A percentile compares a stretch with the other conserved stretches of the same genome.
Evolutionary conservation across 2,113 vertebrate species (phyloP).

Genomic region (Piprites chloris): DNA sequence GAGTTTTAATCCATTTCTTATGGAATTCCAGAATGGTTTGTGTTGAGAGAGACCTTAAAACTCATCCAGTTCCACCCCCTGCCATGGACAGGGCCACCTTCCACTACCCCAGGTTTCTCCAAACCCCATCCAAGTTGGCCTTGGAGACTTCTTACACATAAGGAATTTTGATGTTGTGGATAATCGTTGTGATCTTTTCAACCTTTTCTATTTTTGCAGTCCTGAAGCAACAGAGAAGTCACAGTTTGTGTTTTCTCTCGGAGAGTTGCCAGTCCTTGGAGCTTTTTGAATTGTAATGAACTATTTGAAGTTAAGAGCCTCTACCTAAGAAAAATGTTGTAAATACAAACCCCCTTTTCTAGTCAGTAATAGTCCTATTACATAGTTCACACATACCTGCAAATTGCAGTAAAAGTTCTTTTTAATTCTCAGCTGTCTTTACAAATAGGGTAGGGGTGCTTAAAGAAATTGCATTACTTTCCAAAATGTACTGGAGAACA

Average conservation of each 20-base stretch:
- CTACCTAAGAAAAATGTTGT: not conserved
- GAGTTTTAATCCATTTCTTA: not conserved
- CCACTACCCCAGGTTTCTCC: not conserved
- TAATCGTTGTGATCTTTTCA: not conserved
- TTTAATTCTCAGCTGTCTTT: not conserved
- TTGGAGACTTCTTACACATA: not conserved
- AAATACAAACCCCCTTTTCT: not conserved
- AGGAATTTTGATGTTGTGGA: not conserved
- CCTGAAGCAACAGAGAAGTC: not conserved
- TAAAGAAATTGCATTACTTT: not conserved
- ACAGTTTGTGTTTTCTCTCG: not conserved
- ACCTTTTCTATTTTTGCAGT: not conserved
- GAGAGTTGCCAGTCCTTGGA: not conserved
- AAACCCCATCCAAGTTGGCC: not conserved
- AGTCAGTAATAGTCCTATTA: too few relatives aligned
- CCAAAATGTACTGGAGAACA: not conserved
- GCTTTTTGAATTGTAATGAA: not conserved
- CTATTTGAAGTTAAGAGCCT: not conserved
- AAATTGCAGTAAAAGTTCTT: not conserved
- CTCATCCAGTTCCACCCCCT: not conserved
- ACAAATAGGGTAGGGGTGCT: not conserved
- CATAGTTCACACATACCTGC: not conserved
- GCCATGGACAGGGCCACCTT: not conserved
- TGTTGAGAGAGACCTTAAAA: not conserved
- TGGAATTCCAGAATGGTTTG: not conserved